phyloP scores from a whole-genome alignment of 1,140 invertebrate genomes.

The Hycleus cichorii region DNA sequence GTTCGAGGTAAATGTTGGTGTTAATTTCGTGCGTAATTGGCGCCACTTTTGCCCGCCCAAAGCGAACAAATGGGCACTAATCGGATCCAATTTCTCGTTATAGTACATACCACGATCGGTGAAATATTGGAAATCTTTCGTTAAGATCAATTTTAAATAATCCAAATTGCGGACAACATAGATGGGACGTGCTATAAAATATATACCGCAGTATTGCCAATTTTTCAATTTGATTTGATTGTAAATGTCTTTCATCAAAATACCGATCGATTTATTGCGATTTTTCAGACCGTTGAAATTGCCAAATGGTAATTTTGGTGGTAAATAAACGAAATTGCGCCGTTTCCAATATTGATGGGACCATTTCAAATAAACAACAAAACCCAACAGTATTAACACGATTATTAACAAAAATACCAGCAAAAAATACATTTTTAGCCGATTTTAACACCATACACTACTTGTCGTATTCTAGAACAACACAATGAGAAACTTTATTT shows the following conservation, averaged over 20 bases:
- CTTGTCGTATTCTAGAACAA: too few relatives aligned
- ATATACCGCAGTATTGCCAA: slow-evolving; percentile 26
- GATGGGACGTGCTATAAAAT: slow-evolving; percentile 30
- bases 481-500: too few relatives aligned
- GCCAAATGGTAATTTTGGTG: slow-evolving; percentile 17
- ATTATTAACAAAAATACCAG: too few relatives aligned
- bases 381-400: neutral
- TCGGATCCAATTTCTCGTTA: slow-evolving; percentile 44
- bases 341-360: slow-evolving; percentile 32
- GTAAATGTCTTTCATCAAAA: neutral
- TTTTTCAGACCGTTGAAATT: slow-evolving; percentile 1
- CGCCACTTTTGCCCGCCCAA: slow-evolving; percentile 39
- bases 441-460: too few relatives aligned
- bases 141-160: slow-evolving; percentile 41
- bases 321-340: slow-evolving; percentile 23
- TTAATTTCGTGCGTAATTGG: slow-evolving; percentile 41
- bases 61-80: slow-evolving; percentile 41
- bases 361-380: slow-evolving; percentile 27
- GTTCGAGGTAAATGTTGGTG: slow-evolving; percentile 44
- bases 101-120: slow-evolving; percentile 35
- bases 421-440: too few relatives aligned
- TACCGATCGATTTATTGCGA: neutral
- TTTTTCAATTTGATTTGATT: neutral
- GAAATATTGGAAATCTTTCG: slow-evolving; percentile 46
- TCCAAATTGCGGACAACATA: slow-evolving; percentile 43